Evolutionary conservation across 2,888 invertebrate genomes (phyloP), one percentile per base, ranked within the genome.

Genomic region (Hypsopygia costalis): DNA sequence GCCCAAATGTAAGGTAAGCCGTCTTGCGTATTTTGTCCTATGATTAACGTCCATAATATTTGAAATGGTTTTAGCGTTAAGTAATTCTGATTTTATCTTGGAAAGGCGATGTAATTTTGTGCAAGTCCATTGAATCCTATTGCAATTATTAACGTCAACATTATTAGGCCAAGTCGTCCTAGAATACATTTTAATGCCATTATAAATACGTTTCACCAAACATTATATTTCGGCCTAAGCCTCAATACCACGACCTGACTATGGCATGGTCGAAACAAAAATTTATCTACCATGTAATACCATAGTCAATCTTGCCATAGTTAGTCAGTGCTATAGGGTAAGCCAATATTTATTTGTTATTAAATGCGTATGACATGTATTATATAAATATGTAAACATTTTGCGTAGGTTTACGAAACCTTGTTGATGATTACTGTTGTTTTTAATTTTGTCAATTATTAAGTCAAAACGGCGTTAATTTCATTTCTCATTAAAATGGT

Each of bases 21-120:
- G 82, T 85, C 83, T 86, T 76, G 68, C 74, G 64, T 85, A 77
- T 72, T 71, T 77, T 83, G 87, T 86, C 87, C 87, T 86, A 56
- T 77, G 68, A 75, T 53, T 83, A 80, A 86, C 87, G 87, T 88
- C 87, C 87, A 87, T 86, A 16, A 83, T 85, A 81, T 83, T 80
- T 76, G 70, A 77, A 74, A 80, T 82, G 82, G 73, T 79, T 83
- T 16, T 81, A 86, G 86, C 75, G 52, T 82, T 86, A 86, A 80
- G 86, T 81, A 63, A 74, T 70, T 71, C 72, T 79, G 64, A 67
- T 73, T 80, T 63, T 62, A 65, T 69, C 61, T 62, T 69, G 57
- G 4, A 55, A 58, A 40, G 41, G 49, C 49, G 43, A 51, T 47
- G 53, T 62, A 4, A 16, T 55, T 52, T 63, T 67, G 55, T 70